Evolutionary conservation across 2,888 invertebrate genomes (phyloP).

Genomic region (Tetanocera ferruginea): DNA sequence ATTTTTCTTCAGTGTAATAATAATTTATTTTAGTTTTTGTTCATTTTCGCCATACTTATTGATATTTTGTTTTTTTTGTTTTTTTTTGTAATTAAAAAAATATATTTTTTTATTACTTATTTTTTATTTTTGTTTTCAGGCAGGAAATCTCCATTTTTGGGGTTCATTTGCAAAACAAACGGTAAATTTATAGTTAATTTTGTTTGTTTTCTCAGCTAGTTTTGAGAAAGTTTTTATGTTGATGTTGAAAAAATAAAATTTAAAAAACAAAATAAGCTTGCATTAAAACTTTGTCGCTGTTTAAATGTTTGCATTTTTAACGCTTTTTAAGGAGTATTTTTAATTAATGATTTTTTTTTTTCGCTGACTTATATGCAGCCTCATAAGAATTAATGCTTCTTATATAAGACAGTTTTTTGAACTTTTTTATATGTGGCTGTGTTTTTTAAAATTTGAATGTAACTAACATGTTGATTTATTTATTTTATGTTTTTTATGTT

Average conservation of each 20-base stretch:
- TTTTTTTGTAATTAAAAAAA: conserved; percentile 24
- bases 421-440: too few relatives aligned
- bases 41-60: conserved; percentile 36
- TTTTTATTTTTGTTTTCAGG: conserved; percentile 64
- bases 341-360: too few relatives aligned
- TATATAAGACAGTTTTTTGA: too few relatives aligned
- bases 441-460: too few relatives aligned
- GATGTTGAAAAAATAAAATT: too few relatives aligned
- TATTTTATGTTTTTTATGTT: too few relatives aligned
- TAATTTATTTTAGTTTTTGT: conserved; percentile 18
- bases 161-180: conserved; percentile 68
- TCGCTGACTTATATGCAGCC: too few relatives aligned
- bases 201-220: conserved; percentile 30
- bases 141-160: conserved; percentile 69
- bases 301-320: conserved; percentile 33
- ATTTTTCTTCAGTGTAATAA: background rate
- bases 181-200: conserved; percentile 59
- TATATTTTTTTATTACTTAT: conserved; percentile 54
- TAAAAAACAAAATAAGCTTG: background rate
- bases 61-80: conserved; percentile 44
- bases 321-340: background rate
- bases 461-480: too few relatives aligned
- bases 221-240: conserved; percentile 40
- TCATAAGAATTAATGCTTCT: too few relatives aligned
- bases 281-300: conserved; percentile 35